Evolutionary conservation across 2,113 vertebrate species (phyloP).

Genomic region (Tachycineta bicolor): DNA sequence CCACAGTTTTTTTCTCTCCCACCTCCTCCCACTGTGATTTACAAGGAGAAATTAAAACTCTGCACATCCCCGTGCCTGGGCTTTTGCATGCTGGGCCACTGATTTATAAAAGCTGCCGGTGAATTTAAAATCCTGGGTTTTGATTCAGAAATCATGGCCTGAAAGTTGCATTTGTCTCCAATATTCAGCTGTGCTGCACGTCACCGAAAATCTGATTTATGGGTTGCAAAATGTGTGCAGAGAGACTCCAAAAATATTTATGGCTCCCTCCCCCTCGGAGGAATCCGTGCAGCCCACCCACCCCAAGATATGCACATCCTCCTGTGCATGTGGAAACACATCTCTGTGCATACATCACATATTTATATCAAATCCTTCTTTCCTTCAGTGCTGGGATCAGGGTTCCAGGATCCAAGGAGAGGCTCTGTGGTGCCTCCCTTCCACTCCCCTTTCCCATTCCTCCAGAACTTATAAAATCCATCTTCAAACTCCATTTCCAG

Average conservation of each 20-base stretch:
- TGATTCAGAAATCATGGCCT: constrained; percentile 5
- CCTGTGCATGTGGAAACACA: neutral
- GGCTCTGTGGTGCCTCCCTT: neutral
- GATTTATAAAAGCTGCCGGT: neutral
- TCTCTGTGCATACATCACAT: fast-evolving
- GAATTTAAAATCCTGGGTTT: neutral
- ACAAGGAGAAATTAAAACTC: constrained; percentile 18
- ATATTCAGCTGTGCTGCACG: neutral
- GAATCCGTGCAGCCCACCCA: neutral
- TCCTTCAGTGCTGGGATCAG: neutral
- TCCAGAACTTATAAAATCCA: neutral
- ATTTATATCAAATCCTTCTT: neutral
- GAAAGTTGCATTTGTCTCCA: neutral
- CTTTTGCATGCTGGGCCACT: neutral
- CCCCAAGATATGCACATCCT: neutral
- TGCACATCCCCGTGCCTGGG: neutral
- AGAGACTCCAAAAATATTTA: neutral
- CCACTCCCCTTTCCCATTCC: neutral
- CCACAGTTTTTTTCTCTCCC: neutral
- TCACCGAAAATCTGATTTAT: constrained; percentile 19
- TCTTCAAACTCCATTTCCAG: neutral
- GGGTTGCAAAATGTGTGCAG: neutral
- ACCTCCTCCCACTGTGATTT: neutral
- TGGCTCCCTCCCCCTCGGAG: neutral
- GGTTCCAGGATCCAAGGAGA: neutral